A percentile compares a stretch with the other conserved stretches of the same genome.
These are phyloP conservation scores for Calephelis nemesis DNA, from an alignment of 1,140 invertebrate genomes.

Conservation along the genomic window DNA sequence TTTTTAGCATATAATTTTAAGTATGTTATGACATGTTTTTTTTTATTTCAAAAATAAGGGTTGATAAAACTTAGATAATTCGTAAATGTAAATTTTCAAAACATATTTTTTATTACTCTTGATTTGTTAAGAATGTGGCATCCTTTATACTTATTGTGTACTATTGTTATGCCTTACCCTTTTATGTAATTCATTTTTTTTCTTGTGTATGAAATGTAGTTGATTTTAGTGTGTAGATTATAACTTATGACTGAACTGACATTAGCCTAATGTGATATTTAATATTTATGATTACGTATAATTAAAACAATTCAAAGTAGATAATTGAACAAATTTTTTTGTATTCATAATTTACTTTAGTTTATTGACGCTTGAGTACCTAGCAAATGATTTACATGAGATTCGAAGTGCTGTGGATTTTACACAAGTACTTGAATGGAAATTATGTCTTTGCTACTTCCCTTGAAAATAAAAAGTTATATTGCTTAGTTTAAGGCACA, in stretches of 20 bases:
- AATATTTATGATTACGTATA: slow-evolving; percentile 56
- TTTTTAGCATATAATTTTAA: too few relatives aligned
- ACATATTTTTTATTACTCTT: too few relatives aligned
- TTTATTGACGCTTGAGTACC: slow-evolving; percentile 30
- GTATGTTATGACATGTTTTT: too few relatives aligned
- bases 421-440: neutral
- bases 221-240: slow-evolving; percentile 50
- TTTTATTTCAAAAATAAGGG: too few relatives aligned
- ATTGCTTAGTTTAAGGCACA: too few relatives aligned
- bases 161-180: too few relatives aligned
- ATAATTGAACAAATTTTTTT: slow-evolving; percentile 1
- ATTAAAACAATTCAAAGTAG: neutral
- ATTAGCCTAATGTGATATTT: slow-evolving; percentile 77
- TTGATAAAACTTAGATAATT: too few relatives aligned
- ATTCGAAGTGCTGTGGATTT: neutral
- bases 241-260: slow-evolving; percentile 67
- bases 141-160: too few relatives aligned
- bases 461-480: too few relatives aligned
- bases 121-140: too few relatives aligned
- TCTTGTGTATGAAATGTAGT: slow-evolving; percentile 36
- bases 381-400: slow-evolving; percentile 32
- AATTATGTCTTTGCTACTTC: neutral
- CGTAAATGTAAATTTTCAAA: too few relatives aligned
- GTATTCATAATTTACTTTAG: neutral
- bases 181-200: slow-evolving; percentile 25